Evolutionary conservation across 2,888 invertebrate genomes (phyloP).

Genomic region (Chrysolina americana): DNA sequence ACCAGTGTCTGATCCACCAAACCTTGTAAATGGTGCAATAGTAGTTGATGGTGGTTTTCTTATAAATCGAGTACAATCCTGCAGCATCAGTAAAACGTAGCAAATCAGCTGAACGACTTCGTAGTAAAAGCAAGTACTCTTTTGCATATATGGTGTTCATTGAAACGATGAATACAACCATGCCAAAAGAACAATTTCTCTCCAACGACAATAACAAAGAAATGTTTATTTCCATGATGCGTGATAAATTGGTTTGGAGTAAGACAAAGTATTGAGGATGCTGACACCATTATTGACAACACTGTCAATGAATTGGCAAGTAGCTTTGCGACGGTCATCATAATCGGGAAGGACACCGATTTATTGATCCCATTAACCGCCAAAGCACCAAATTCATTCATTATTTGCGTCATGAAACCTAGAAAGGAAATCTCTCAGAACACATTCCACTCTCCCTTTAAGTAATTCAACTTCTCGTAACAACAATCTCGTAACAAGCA

Average conservation of each 20-base stretch:
- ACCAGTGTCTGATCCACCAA: too few species aligned
- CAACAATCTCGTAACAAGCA: too few species aligned
- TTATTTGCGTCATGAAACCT: conserved; percentile 30
- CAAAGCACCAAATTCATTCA: conserved; percentile 29
- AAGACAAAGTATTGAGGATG: conserved; percentile 12
- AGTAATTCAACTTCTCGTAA: conserved; percentile 25
- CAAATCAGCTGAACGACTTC: conserved; percentile 31
- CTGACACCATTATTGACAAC: conserved; percentile 26
- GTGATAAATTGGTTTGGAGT: too few species aligned
- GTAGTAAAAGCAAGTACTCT: conserved; percentile 30
- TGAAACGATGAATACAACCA: conserved; percentile 28
- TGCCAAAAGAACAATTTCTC: conserved; percentile 31
- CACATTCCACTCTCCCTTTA: conserved; percentile 27
- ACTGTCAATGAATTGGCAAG: conserved; percentile 25
- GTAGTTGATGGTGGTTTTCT: too few species aligned
- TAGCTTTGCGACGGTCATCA: conserved; percentile 24
- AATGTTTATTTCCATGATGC: too few species aligned
- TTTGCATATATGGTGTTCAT: conserved; percentile 29
- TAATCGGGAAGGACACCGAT: conserved; percentile 27
- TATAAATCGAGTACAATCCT: too few species aligned
- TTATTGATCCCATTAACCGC: conserved; percentile 24
- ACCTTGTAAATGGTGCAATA: too few species aligned
- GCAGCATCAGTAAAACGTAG: neutral
- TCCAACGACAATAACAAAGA: conserved; percentile 29
- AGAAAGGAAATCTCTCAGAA: conserved; percentile 28